These are phyloP conservation scores for Bimastos eiseni DNA, from an alignment of 2,888 invertebrate genomes.

Conservation along the genomic window DNA sequence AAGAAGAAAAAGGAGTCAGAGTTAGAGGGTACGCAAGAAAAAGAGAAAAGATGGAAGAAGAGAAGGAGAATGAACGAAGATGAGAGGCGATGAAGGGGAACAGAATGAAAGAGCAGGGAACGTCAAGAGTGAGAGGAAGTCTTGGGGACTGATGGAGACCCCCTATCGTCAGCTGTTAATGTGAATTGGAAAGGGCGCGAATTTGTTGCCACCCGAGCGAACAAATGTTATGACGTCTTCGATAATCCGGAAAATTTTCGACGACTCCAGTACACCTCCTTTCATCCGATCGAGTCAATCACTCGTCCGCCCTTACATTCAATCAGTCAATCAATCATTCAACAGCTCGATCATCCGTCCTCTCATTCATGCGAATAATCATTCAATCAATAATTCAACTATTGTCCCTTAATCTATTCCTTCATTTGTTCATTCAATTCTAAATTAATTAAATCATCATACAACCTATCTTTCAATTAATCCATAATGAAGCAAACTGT, in stretches of 20 bases:
- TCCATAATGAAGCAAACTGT: not conserved
- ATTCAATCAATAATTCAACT: not conserved
- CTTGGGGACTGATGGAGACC: not conserved
- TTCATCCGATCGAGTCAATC: not conserved
- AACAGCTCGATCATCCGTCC: too few relatives aligned
- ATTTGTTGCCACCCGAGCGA: not conserved
- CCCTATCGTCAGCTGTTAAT: not conserved
- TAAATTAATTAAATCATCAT: not conserved
- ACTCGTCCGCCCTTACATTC: not conserved
- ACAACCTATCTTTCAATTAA: not conserved
- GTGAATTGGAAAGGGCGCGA: not conserved
- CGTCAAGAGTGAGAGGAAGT: too few relatives aligned
- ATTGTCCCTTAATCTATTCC: not conserved
- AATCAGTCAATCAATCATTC: not conserved
- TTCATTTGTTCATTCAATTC: not conserved
- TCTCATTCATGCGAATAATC: not conserved
- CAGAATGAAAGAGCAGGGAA: too few relatives aligned
- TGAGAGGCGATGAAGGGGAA: too few relatives aligned
- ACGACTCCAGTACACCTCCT: not conserved
- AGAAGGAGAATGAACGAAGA: not conserved
- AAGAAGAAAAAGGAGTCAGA: too few relatives aligned
- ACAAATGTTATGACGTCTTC: not conserved
- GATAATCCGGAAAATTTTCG: not conserved
- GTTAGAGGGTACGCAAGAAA: too few relatives aligned
- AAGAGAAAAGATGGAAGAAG: too few relatives aligned